These are phyloP conservation scores for Megaceryle alcyon DNA, from an alignment of 2,797 vertebrate species.

Conservation along the genomic window DNA sequence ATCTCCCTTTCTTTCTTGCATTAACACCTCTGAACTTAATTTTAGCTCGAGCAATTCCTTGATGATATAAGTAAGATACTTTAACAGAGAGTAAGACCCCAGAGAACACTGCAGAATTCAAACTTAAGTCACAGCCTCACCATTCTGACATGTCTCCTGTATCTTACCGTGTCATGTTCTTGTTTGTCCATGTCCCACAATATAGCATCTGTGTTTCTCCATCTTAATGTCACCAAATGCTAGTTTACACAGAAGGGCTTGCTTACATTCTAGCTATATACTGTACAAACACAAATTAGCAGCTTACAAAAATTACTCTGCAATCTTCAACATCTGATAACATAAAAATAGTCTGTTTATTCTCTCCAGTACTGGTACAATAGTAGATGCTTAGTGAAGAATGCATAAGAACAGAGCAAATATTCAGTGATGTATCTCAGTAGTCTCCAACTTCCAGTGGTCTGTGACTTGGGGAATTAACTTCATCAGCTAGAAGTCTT, in stretches of 20 bases:
- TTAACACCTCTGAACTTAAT: neutral
- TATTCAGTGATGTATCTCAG: neutral
- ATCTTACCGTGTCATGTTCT: constrained; percentile 5
- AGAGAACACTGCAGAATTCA: neutral
- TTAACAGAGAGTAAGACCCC: neutral
- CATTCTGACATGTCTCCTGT: neutral
- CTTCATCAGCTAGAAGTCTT: neutral
- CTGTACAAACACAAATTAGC: constrained; percentile 53
- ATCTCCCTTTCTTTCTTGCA: neutral
- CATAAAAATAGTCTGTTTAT: neutral
- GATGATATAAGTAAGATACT: neutral
- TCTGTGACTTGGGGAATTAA: neutral
- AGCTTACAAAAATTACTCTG: constrained; percentile 31
- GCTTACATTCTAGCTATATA: constrained; percentile 35
- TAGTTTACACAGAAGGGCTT: constrained; percentile 52
- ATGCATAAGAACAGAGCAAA: neutral
- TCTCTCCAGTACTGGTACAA: neutral
- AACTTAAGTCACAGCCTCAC: neutral
- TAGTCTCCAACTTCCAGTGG: neutral
- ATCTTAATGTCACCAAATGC: constrained; percentile 64
- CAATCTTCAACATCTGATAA: neutral
- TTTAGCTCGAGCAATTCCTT: neutral
- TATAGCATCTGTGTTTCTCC: constrained; percentile 47
- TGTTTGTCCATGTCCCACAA: constrained; percentile 49
- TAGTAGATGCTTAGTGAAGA: neutral